These are phyloP conservation scores for Hoplodrina ambigua DNA, from an alignment of 2,888 invertebrate genomes.

Conservation along the genomic window DNA sequence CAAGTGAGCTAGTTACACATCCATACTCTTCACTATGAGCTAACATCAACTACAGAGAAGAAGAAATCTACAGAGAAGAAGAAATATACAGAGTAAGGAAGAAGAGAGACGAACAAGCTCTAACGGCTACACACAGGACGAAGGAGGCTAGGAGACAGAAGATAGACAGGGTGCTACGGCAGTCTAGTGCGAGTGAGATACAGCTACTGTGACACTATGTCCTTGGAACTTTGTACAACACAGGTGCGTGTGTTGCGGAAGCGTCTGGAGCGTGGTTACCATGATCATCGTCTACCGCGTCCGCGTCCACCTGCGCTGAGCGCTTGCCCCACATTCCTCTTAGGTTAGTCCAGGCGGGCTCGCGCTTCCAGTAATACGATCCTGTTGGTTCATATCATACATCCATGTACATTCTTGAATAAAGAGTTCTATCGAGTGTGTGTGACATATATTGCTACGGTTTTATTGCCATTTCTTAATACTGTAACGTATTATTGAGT, in stretches of 20 bases:
- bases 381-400: slow-evolving; percentile 83
- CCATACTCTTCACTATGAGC: slow-evolving; percentile 19
- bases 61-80: slow-evolving; percentile 26
- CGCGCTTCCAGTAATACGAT: slow-evolving; percentile 93
- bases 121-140: slow-evolving; percentile 48
- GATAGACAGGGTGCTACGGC: slow-evolving; percentile 40
- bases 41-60: slow-evolving; percentile 47
- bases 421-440: background rate
- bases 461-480: slow-evolving; percentile 2
- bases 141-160: slow-evolving; percentile 40
- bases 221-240: slow-evolving; percentile 2
- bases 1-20: slow-evolving; percentile 26
- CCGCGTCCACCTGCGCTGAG: slow-evolving; percentile 75
- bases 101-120: slow-evolving; percentile 40
- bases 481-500: slow-evolving; percentile 5
- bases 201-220: slow-evolving; percentile 46
- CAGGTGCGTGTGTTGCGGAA: slow-evolving; percentile 18
- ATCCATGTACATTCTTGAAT: slow-evolving; percentile 34
- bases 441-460: background rate
- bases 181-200: slow-evolving; percentile 53
- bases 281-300: slow-evolving; percentile 75
- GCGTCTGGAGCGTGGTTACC: slow-evolving; percentile 72
- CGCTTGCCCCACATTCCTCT: slow-evolving; percentile 95
- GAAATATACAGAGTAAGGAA: slow-evolving; percentile 20
- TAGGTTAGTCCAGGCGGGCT: slow-evolving; percentile 94